Percentiles rank a stretch among this genome's conserved stretches.
phyloP scores from a whole-genome alignment of 2,113 vertebrate genomes.

The Prinia subflava region DNA sequence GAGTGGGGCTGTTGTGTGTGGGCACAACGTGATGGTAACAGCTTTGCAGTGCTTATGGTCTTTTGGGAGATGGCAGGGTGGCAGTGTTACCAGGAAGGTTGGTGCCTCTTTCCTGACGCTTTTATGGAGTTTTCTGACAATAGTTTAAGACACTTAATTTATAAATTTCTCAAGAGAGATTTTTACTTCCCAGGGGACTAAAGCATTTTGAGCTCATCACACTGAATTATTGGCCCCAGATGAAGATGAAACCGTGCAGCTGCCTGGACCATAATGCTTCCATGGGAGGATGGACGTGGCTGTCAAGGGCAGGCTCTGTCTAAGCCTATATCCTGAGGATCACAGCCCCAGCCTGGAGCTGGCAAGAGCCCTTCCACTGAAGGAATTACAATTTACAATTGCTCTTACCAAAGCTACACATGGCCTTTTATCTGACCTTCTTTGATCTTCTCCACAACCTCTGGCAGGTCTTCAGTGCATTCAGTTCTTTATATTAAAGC shows the following conservation, averaged over 20 bases:
- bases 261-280: background rate
- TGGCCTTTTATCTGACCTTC: constrained; percentile 32
- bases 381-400: background rate
- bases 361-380: background rate
- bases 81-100: background rate
- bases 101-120: background rate
- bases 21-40: background rate
- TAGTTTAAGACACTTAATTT: background rate
- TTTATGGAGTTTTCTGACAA: constrained; percentile 23
- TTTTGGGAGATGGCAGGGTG: background rate
- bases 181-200: constrained; percentile 2
- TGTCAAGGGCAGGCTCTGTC: background rate
- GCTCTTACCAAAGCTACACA: background rate
- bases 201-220: background rate
- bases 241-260: background rate
- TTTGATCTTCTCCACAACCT: constrained; percentile 20
- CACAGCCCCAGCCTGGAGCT: background rate
- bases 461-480: constrained; percentile 26
- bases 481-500: constrained; percentile 43
- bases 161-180: background rate
- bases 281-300: background rate
- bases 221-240: background rate
- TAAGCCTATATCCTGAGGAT: background rate
- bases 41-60: background rate
- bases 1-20: background rate